Conservation (phyloP, 2,113 vertebrate species). For the Herpailurus yagouaroundi region DNA sequence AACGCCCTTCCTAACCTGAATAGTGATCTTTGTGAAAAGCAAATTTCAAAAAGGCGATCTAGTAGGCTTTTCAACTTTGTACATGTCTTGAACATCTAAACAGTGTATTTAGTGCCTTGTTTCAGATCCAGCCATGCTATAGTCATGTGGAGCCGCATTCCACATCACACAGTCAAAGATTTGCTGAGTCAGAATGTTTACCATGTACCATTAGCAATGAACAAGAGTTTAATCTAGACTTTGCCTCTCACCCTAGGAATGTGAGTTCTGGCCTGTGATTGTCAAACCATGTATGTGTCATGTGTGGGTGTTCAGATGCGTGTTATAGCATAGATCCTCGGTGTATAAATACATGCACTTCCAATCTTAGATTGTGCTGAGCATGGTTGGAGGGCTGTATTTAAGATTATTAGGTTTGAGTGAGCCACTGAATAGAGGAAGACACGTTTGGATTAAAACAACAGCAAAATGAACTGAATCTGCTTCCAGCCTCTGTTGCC, state of each 20-base stretch:
- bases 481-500: neutral
- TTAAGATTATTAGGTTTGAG: neutral
- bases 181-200: neutral
- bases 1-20: neutral
- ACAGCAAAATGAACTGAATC: neutral
- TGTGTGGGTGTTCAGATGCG: neutral
- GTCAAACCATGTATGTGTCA: fast-evolving
- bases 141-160: fast-evolving
- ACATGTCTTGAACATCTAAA: neutral
- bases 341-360: neutral
- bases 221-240: neutral
- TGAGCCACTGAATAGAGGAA: neutral
- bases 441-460: neutral
- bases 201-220: neutral
- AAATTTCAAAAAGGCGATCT: neutral
- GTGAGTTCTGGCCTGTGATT: neutral
- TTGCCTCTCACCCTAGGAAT: neutral
- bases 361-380: neutral
- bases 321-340: neutral
- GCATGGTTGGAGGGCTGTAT: neutral
- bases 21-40: neutral
- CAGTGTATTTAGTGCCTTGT: too few relatives aligned
- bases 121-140: neutral
- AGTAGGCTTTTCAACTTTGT: neutral
- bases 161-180: neutral